A percentile compares a stretch with the other conserved stretches of the same genome.
Evolutionary conservation across 2,888 invertebrate genomes (phyloP).

Genomic region (Chaetogeoica ovagalla): DNA sequence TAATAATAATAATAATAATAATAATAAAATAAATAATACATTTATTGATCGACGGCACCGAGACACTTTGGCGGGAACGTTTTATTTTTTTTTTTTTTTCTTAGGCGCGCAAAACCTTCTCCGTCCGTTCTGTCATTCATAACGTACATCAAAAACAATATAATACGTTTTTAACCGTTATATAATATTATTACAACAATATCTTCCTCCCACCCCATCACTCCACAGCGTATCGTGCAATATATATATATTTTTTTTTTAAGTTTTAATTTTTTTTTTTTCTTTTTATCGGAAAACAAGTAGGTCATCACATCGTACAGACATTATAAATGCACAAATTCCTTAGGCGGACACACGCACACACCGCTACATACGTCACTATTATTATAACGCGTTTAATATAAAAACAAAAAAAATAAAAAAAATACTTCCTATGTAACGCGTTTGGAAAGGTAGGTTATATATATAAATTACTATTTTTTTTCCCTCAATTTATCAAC

Average conservation of each 20-base stretch:
- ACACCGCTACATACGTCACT: not conserved
- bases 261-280: not conserved
- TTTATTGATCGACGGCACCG: not conserved
- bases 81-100: not conserved
- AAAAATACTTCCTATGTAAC: not conserved
- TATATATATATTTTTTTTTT: not conserved
- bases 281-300: constrained; percentile 17
- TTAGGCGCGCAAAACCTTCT: not conserved
- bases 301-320: constrained; percentile 2
- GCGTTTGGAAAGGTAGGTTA: not conserved
- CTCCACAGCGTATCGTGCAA: not conserved
- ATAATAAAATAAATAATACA: not conserved
- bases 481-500: not conserved
- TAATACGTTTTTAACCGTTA: not conserved
- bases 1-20: not conserved
- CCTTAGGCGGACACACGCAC: not conserved
- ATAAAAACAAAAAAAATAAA: no score
- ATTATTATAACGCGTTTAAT: no score
- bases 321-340: constrained; percentile 8
- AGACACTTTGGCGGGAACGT: constrained; percentile 21
- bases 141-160: not conserved
- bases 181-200: no score
- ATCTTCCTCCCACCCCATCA: not conserved
- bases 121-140: not conserved
- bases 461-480: not conserved